Conservation (phyloP, 2,797 vertebrate genomes). For the Rhinogobio ventralis region DNA sequence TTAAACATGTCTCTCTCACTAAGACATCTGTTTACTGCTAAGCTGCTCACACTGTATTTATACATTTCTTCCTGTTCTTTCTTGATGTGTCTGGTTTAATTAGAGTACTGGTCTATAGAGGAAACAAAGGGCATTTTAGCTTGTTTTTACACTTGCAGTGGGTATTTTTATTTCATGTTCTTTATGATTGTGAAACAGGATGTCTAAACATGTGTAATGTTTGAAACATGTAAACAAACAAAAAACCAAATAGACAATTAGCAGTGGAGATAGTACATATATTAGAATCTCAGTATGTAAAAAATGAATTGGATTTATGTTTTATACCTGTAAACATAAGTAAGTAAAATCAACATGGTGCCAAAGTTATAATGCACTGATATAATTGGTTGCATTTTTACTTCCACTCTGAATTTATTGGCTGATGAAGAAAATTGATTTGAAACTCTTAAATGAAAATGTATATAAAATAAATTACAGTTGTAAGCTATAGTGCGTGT, state of each 20-base stretch:
- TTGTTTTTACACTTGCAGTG: neutral
- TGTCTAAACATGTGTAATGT: neutral
- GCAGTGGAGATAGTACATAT: neutral
- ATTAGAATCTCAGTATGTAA: neutral
- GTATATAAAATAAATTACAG: neutral
- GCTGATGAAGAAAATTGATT: too few species aligned
- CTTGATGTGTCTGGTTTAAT: neutral
- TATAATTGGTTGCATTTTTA: neutral
- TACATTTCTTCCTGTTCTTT: neutral
- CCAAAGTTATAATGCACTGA: neutral
- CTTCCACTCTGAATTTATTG: neutral
- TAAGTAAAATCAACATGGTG: neutral
- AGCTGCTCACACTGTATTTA: neutral
- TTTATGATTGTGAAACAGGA: neutral
- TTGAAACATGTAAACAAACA: neutral
- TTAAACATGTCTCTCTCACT: neutral
- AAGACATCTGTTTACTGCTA: neutral
- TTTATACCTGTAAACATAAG: neutral
- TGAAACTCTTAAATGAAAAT: too few species aligned
- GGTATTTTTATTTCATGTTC: neutral
- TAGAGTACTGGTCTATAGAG: neutral
- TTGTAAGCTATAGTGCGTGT: neutral
- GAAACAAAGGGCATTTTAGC: neutral
- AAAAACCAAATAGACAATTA: neutral
- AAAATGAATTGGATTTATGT: neutral